phyloP scores from a whole-genome alignment of 2,888 invertebrate species.

The Spodoptera picta region DNA sequence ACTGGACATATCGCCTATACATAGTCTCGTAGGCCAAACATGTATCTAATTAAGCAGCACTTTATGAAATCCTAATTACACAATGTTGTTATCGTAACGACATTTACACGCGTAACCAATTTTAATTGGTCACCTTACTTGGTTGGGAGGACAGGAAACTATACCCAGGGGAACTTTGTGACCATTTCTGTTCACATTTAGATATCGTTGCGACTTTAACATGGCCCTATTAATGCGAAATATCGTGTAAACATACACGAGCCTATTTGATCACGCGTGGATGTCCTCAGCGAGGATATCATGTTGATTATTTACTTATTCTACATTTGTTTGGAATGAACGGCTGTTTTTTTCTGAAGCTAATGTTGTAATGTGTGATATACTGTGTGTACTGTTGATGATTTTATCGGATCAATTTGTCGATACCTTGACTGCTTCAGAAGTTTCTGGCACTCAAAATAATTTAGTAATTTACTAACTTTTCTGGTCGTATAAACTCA shows the following conservation, averaged over 20 bases:
- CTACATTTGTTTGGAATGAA: too few species aligned
- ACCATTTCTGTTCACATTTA: constrained; percentile 65
- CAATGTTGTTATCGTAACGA: constrained; percentile 44
- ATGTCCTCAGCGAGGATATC: neutral
- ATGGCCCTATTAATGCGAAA: constrained; percentile 28
- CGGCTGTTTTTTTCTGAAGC: too few species aligned
- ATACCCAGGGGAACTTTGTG: constrained; percentile 65
- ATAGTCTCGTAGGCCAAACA: constrained; percentile 1
- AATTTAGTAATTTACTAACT: too few species aligned
- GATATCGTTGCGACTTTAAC: constrained; percentile 63
- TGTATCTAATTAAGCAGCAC: constrained; percentile 36
- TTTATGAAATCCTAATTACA: constrained; percentile 46
- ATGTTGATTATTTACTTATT: constrained; percentile 1
- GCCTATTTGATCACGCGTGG: neutral
- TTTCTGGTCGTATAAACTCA: too few species aligned
- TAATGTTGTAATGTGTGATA: too few species aligned
- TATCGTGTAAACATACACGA: constrained; percentile 17
- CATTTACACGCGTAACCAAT: constrained; percentile 52
- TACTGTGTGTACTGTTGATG: too few species aligned
- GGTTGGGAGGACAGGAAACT: constrained; percentile 64
- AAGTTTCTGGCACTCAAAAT: too few species aligned
- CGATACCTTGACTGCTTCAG: too few species aligned
- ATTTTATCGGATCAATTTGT: too few species aligned
- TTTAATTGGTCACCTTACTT: constrained; percentile 58
- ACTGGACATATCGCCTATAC: constrained; percentile 3